Conservation (phyloP, 2,113 vertebrate genomes). For the Pan paniscus region DNA sequence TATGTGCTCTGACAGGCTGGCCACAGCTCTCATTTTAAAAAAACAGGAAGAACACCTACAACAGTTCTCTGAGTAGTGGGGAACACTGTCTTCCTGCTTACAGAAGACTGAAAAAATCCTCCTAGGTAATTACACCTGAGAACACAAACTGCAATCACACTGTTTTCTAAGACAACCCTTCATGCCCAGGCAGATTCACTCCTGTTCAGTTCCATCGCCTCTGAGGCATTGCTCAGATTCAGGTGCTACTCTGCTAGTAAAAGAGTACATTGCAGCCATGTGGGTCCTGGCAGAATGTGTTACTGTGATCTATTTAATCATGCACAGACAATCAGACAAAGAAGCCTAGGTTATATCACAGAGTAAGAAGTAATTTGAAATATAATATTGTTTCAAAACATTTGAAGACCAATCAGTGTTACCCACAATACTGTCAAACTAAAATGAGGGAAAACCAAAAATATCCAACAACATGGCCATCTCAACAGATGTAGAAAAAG, state of each 20-base stretch:
- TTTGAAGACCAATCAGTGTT: background rate
- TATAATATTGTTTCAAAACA: background rate
- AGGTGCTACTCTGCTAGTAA: background rate
- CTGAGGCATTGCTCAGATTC: background rate
- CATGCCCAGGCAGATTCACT: background rate
- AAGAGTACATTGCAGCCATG: rapidly evolving
- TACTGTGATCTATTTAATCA: background rate
- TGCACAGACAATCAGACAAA: background rate
- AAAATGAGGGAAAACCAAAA: background rate
- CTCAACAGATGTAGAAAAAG: background rate
- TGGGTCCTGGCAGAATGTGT: background rate
- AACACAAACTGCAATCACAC: too few relatives aligned
- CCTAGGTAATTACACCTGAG: too few relatives aligned
- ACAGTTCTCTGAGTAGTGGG: background rate
- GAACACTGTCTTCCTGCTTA: background rate
- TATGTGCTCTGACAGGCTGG: rapidly evolving
- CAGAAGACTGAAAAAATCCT: background rate
- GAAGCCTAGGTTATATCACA: too few relatives aligned
- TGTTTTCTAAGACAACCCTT: too few relatives aligned
- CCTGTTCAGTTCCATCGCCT: rapidly evolving
- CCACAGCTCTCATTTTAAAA: background rate
- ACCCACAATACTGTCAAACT: background rate
- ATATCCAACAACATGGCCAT: background rate
- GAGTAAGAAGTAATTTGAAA: too few relatives aligned
- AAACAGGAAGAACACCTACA: rapidly evolving